Evolutionary conservation across 2,888 invertebrate genomes (phyloP).

Genomic region (Nomada lathburiana): DNA sequence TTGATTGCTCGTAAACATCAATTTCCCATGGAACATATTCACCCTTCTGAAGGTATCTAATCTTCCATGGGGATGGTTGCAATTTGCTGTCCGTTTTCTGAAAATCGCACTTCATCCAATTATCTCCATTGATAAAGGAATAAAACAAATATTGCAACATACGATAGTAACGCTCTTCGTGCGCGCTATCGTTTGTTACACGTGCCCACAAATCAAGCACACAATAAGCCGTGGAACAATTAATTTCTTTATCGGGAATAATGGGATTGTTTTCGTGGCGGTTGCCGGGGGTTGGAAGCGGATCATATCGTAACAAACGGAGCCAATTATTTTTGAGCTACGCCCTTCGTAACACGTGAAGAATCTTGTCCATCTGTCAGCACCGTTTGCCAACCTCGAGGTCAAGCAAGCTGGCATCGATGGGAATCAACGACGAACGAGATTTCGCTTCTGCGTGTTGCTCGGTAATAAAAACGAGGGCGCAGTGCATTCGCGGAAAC

Average conservation of each 20-base stretch:
- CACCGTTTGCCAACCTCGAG: slow-evolving; percentile 59
- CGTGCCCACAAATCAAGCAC: not conserved
- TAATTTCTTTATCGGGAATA: not conserved
- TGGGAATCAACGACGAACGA: slow-evolving; percentile 27
- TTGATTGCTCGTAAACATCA: too few relatives aligned
- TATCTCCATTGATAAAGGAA: too few relatives aligned
- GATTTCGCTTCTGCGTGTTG: slow-evolving; percentile 43
- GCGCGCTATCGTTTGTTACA: too few relatives aligned
- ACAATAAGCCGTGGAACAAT: not conserved
- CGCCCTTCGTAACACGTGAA: slow-evolving; percentile 52
- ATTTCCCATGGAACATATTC: too few relatives aligned
- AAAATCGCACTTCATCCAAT: too few relatives aligned
- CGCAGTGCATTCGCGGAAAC: slow-evolving; percentile 8
- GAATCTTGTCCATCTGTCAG: slow-evolving; percentile 67
- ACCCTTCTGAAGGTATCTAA: too few relatives aligned
- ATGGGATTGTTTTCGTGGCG: not conserved
- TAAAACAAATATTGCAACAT: too few relatives aligned
- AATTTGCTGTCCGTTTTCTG: too few relatives aligned
- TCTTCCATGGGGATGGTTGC: too few relatives aligned
- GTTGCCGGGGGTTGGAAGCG: not conserved
- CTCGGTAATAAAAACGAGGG: slow-evolving; percentile 9
- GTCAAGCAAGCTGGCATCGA: slow-evolving; percentile 61
- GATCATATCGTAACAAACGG: slow-evolving; percentile 6
- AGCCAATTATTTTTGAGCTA: slow-evolving; percentile 58
- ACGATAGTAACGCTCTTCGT: too few relatives aligned